Evolutionary conservation across 1,140 invertebrate species (phyloP).

Genomic region (Dreissena polymorpha): DNA sequence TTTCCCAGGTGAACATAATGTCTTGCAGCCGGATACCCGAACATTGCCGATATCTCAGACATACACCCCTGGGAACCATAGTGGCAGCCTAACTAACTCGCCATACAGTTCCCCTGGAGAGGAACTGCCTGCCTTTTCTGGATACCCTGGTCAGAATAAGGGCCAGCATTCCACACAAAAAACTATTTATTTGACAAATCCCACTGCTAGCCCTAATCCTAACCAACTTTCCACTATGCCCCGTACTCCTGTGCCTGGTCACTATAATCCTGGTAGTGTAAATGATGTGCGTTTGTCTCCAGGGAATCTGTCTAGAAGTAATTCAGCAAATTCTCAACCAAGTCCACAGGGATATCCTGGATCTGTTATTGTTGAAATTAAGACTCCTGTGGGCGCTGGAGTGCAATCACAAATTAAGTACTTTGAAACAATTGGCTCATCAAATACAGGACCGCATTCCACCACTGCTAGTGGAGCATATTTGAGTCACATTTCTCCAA

Average conservation of each 20-base stretch:
- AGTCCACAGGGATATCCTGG: conserved; percentile 22
- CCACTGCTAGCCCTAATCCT: conserved; percentile 28
- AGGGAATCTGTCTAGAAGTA: neutral
- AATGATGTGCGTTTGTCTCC: conserved; percentile 29
- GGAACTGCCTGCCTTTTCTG: conserved; percentile 23
- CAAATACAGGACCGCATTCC: conserved; percentile 46
- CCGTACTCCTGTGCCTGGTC: conserved; percentile 7
- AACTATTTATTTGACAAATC: conserved; percentile 46
- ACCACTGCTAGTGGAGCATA: conserved; percentile 1
- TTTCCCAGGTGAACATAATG: conserved; percentile 19
- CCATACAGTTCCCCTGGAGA: conserved; percentile 27
- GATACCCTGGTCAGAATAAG: neutral
- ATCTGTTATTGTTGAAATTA: conserved; percentile 43
- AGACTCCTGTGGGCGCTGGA: conserved; percentile 15
- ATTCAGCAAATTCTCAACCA: conserved; percentile 24
- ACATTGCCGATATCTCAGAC: conserved; percentile 34
- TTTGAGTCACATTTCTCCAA: conserved; percentile 12
- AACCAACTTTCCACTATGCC: neutral
- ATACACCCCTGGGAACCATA: neutral
- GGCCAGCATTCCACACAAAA: conserved; percentile 49
- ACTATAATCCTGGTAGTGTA: conserved; percentile 10
- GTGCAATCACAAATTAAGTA: conserved; percentile 53
- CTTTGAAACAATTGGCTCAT: conserved; percentile 40
- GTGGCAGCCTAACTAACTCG: neutral
- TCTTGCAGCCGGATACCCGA: conserved; percentile 23